Percentiles rank a stretch among this genome's conserved stretches.
phyloP scores from a whole-genome alignment of 1,140 invertebrate genomes.

The Atta colombica region DNA sequence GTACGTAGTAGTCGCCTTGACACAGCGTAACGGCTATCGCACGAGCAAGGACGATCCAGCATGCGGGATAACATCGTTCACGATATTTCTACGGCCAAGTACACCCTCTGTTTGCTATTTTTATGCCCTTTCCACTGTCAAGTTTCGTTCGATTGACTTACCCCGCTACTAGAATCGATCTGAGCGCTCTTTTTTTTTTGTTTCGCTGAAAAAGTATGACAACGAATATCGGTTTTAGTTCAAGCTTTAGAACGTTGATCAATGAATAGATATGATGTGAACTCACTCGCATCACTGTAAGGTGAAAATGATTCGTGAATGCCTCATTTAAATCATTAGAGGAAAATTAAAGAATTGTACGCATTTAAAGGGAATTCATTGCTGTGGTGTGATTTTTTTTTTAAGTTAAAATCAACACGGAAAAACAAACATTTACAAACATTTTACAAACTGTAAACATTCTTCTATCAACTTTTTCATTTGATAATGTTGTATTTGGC shows the following conservation, averaged over 20 bases:
- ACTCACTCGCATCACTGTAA: background rate
- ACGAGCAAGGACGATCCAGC: slow-evolving; percentile 74
- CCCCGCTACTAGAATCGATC: slow-evolving; percentile 66
- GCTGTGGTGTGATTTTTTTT: too few species aligned
- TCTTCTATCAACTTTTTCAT: too few species aligned
- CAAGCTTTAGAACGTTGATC: background rate
- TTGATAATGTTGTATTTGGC: too few species aligned
- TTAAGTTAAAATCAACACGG: too few species aligned
- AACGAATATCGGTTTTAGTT: slow-evolving; percentile 4
- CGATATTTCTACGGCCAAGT: slow-evolving; percentile 75
- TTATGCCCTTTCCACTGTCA: slow-evolving; percentile 69
- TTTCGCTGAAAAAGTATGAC: slow-evolving; percentile 34
- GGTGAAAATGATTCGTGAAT: background rate
- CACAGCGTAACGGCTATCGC: slow-evolving; percentile 73
- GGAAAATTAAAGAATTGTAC: too few species aligned
- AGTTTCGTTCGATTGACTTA: slow-evolving; percentile 65
- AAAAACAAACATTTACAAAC: too few species aligned
- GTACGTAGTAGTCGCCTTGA: slow-evolving; percentile 76
- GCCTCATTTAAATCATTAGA: too few species aligned
- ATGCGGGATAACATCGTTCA: slow-evolving; percentile 75
- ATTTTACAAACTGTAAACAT: too few species aligned
- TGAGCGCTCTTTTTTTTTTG: slow-evolving; percentile 44
- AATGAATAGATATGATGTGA: background rate
- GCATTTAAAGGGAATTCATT: too few species aligned
- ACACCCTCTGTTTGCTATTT: slow-evolving; percentile 71